A percentile compares a stretch with the other conserved stretches of the same genome.
Conservation (phyloP, 1,140 invertebrate species). For the Drosophila tropicalis region DNA sequence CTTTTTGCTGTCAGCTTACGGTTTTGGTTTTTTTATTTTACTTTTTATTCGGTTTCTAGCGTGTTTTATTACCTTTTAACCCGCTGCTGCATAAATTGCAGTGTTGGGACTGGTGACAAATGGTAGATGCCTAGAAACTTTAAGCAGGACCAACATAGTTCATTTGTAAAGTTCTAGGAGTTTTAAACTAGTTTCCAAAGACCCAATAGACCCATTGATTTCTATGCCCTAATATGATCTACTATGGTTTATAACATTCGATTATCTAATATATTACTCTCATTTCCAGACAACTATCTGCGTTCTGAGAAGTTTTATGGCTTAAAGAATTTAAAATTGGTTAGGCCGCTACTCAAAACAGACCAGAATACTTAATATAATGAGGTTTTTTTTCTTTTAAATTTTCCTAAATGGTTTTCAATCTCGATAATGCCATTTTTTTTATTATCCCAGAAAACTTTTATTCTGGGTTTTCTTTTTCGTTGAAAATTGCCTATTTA, state of each 20-base stretch:
- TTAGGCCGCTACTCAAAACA: too few relatives aligned
- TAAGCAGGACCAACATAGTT: slow-evolving; percentile 28
- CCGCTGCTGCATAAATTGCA: slow-evolving; percentile 66
- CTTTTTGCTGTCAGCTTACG: slow-evolving; percentile 80
- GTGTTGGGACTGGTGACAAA: slow-evolving; percentile 57
- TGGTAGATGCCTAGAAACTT: slow-evolving; percentile 50
- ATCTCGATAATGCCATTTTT: slow-evolving; percentile 2
- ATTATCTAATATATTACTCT: too few relatives aligned
- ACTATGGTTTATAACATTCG: too few relatives aligned
- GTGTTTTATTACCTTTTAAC: slow-evolving; percentile 82
- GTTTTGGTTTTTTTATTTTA: slow-evolving; percentile 25
- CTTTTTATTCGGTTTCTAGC: slow-evolving; percentile 42
- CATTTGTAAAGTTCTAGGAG: background rate
- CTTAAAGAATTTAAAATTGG: too few relatives aligned
- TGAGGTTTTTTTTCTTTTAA: background rate
- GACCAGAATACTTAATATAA: slow-evolving; percentile 3
- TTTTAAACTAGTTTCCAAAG: too few relatives aligned
- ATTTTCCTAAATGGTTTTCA: background rate
- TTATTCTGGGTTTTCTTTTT: slow-evolving; percentile 26
- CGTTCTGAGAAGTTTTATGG: too few relatives aligned
- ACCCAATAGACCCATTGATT: too few relatives aligned
- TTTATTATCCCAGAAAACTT: slow-evolving; percentile 21
- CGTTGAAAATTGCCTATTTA: slow-evolving; percentile 27
- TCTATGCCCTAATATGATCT: too few relatives aligned
- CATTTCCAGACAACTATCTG: too few relatives aligned